Percentiles rank a stretch among this genome's conserved stretches.
Evolutionary conservation across 1,140 invertebrate species (phyloP).

Genomic region (Ips nitidus): DNA sequence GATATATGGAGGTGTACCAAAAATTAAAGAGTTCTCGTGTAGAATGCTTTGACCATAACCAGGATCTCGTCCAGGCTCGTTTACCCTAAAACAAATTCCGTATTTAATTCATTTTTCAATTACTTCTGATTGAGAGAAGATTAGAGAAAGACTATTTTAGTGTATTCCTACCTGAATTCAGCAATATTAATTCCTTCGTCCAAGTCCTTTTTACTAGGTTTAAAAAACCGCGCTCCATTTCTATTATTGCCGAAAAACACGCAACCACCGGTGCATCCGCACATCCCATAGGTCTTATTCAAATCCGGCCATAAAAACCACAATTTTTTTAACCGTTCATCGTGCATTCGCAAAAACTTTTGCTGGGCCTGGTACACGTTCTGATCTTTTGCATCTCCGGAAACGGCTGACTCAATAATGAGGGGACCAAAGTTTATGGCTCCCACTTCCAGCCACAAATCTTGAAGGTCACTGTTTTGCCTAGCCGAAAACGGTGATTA

Average conservation of each 20-base stretch:
- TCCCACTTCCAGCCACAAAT: conserved; percentile 92
- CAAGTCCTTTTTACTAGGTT: conserved; percentile 76
- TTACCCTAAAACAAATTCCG: conserved; percentile 55
- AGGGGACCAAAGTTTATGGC: conserved; percentile 87
- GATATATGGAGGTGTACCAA: conserved; percentile 85
- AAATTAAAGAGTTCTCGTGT: conserved; percentile 83
- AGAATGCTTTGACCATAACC: conserved; percentile 94
- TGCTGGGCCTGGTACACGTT: conserved; percentile 77
- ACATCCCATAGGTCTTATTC: conserved; percentile 67
- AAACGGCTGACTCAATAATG: conserved; percentile 89
- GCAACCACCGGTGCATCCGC: conserved; percentile 94
- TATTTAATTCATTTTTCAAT: conserved; percentile 13
- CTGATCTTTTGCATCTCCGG: conserved; percentile 71
- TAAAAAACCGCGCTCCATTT: conserved; percentile 86
- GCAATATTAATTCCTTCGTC: conserved; percentile 82
- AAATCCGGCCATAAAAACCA: conserved; percentile 89
- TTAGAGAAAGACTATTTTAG: neutral
- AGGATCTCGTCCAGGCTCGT: conserved; percentile 66
- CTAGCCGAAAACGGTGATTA: conserved; percentile 22
- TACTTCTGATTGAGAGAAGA: neutral
- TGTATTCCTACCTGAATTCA: conserved; percentile 62
- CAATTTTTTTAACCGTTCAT: conserved; percentile 81
- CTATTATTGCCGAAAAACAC: conserved; percentile 89
- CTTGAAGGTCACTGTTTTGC: conserved; percentile 56
- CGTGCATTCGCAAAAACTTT: conserved; percentile 84